Base-by-base conservation (phyloP, 2,113 vertebrate species). In the Aramus guarauna region DNA sequence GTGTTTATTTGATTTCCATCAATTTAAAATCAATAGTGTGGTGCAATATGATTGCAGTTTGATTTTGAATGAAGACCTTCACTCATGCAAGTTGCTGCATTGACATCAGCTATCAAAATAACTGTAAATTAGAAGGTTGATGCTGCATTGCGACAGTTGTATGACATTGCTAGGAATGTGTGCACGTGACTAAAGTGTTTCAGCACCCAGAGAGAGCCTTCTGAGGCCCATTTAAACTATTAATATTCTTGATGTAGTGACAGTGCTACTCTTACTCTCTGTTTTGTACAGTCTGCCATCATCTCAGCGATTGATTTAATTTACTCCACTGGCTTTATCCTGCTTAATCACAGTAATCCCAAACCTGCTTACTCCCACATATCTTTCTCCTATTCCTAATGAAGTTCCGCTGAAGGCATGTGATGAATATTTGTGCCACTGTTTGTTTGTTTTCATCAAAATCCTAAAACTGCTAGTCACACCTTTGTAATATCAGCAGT, bases 231-330 rank as follows among this genome's bases (percentile, higher is more conserved):
- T 48, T 62, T 48, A 85, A 62, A 68, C 8, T 41, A 37, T 45
- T 55, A 67, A 52, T 34, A 4, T 27, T 92, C 48, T 59, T 58
- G 24, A 47, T 15, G 66, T 85, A 23, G 41, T 83, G 77, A 56
- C 67, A 67, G 12, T 39, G 39, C n/a, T 85, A 64, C 62, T 95
- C 48, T 59, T 50, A 58, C 55, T 75, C 45, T 77, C 27, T 83
- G 30, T 76, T 95, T 90, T 84, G 23, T 85, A 34, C 48, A 83
- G 24, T 67, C 62, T 90, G 72, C 58, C 75, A 92, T 90, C 41
- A 32, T 62, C 84, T 91, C 76, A 53, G 91, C 77, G 93, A 89
- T 72, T 89, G 88, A 89, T 95, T 95, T 94, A 94, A 96, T 94
- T 91, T 94, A 85, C 86, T 94, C 58, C 66, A n/a, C 66, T 68